Conservation (phyloP, 1,140 invertebrate genomes). For the Brachionus paranguensis region DNA sequence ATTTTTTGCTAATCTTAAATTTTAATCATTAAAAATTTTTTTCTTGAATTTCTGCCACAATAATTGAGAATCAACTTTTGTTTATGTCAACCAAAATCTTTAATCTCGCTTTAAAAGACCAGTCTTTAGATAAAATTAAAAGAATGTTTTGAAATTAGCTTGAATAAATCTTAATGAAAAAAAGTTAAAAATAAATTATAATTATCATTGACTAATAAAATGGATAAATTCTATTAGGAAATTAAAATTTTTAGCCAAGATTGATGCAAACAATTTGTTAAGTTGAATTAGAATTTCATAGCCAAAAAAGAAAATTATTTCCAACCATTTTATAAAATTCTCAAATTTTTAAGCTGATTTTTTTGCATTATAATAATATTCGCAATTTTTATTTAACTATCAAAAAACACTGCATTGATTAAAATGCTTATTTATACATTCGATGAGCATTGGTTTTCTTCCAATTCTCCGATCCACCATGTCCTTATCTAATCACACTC, state of each 20-base stretch:
- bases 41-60: too few relatives aligned
- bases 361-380: background rate
- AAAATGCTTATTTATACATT: background rate
- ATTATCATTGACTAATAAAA: too few relatives aligned
- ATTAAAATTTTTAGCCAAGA: too few relatives aligned
- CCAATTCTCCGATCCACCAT: too few relatives aligned
- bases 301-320: background rate
- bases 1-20: too few relatives aligned
- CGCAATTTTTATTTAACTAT: background rate
- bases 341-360: background rate
- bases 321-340: background rate
- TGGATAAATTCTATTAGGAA: too few relatives aligned
- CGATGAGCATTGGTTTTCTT: background rate
- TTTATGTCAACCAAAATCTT: too few relatives aligned
- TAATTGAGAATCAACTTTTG: too few relatives aligned
- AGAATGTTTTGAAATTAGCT: too few relatives aligned
- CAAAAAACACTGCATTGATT: background rate
- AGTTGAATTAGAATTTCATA: background rate
- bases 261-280: background rate
- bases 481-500: background rate
- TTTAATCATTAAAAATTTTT: too few relatives aligned
- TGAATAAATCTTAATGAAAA: background rate
- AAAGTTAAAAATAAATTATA: background rate
- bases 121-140: too few relatives aligned
- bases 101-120: too few relatives aligned